Evolutionary conservation across 2,113 vertebrate species (phyloP), one percentile per base, ranked within the genome.

Genomic region (Halcyon malimbica): DNA sequence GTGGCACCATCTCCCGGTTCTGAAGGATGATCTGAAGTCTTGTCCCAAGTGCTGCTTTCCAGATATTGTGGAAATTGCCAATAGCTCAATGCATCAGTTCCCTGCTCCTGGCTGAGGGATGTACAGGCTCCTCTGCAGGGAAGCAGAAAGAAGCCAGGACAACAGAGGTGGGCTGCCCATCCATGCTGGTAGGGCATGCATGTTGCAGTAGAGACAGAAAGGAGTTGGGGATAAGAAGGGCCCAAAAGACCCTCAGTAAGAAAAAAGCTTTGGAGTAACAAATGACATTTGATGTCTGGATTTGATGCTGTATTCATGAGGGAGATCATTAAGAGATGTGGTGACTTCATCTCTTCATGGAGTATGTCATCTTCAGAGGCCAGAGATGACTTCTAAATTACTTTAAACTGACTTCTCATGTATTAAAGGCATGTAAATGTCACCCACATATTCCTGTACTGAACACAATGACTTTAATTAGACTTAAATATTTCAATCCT

Each of bases 401-500:
- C 93, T 94, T 92, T 78, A 93, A 51, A 93, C 56, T 91, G 89
- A 91, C 62, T 96, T 96, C 69, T 93, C 74, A 53, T 85, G 57
- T 95, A 95, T 96, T 96, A 96, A 85, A 94, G 65, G 31, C 83
- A 64, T 93, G 81, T 94, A 95, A 95, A 95, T 96, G 96, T 95
- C 95, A 96, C 93, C 91, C 91, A 96, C 96, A 91, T 74, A 60
- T 82, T 95, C 57, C 13, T 76, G 16, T 95, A 69, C 91, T 68
- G 84, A 96, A 93, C 91, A 94, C 95, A 96, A 82, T 95, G 48
- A 91, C 67, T 96, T 96, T 79, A 94, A 96, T 95, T 89, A 95
- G 91, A 83, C 84, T 94, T 84, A 96, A 96, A 94, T 95, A 95
- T 94, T 93, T 93, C 92, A 97, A 64, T 96, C 62, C 48, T 95